Evolutionary conservation across 2,797 vertebrate species (phyloP), one percentile per base, ranked within the genome.

Genomic region (Poecilia gillii): DNA sequence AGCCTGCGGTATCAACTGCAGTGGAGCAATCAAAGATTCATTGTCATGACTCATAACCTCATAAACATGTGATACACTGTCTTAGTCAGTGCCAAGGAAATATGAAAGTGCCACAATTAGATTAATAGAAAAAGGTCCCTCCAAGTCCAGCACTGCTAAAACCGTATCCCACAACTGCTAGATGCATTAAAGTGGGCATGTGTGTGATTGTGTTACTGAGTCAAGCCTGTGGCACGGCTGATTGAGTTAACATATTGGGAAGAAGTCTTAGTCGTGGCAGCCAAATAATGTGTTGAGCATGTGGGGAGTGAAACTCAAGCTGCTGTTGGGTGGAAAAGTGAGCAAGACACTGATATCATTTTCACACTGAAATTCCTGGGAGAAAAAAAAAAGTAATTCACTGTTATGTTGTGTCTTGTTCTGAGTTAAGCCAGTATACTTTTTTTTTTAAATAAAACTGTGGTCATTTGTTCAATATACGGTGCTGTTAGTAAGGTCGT

Each of bases 171-270:
- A 53, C 82, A 39, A 75, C 83, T 25, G 28, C 78, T 71, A 86
- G 87, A 85, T 85, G 88, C 84, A 88, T 92, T 91, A 85, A 81
- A 71, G 82, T 81, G 82, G 75, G 86, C 20, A 77, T 74, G 80
- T 79, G 81, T 84, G 80, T 81, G 89, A 91, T 92, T 78, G 82
- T 87, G 59, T 93, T 93, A 91, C 93, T 66, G 85, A 91, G 84
- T 90, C 86, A 86, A 85, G 86, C 79, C 81, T 83, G 87, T 81
- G 88, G 87, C 79, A 43, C 0, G 64, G 82, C 81, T 90, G 90
- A 94, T 93, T 53, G 87, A 88, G 88, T 94, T 93, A 88, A 85
- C 87, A 87, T 85, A 89, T 88, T 89, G 90, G 73, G 80, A 81
- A 73, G 83, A 89, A 83, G 79, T 89, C 77, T 81, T 85, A 76